Evolutionary conservation across 2,888 invertebrate species (phyloP).

Genomic region (Rosalia funebris): DNA sequence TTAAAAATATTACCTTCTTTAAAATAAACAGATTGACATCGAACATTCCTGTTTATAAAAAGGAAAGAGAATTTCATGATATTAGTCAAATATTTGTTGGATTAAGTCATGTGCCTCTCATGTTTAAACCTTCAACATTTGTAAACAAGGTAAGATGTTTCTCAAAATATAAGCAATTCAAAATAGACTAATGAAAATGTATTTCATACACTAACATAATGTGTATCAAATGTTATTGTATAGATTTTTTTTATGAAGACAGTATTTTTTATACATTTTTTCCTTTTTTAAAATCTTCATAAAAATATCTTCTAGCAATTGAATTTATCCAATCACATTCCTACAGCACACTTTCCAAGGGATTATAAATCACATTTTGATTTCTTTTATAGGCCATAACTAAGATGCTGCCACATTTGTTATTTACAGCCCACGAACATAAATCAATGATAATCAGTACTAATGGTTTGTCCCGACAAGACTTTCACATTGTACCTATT

Average conservation of each 20-base stretch:
- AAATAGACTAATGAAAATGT: too few species aligned
- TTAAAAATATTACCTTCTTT: constrained; percentile 74
- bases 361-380: too few species aligned
- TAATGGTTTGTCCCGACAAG: constrained; percentile 54
- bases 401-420: constrained; percentile 73
- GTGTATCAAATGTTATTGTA: too few species aligned
- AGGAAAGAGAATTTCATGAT: constrained; percentile 61
- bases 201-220: too few species aligned
- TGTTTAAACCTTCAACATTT: constrained; percentile 67
- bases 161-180: too few species aligned
- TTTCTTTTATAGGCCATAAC: constrained; percentile 67
- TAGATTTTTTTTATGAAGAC: too few species aligned
- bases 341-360: too few species aligned
- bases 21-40: constrained; percentile 79
- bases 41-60: constrained; percentile 68
- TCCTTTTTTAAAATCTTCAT: too few species aligned
- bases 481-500: constrained; percentile 56
- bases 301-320: too few species aligned
- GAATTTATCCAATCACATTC: too few species aligned
- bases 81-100: constrained; percentile 70
- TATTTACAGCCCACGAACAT: constrained; percentile 78
- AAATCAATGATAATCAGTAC: constrained; percentile 70
- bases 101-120: constrained; percentile 79
- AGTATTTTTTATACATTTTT: too few species aligned
- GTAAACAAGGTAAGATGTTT: constrained; percentile 67